These are phyloP conservation scores for Drosophila varians DNA, from an alignment of 1,140 invertebrate species.

Conservation along the genomic window DNA sequence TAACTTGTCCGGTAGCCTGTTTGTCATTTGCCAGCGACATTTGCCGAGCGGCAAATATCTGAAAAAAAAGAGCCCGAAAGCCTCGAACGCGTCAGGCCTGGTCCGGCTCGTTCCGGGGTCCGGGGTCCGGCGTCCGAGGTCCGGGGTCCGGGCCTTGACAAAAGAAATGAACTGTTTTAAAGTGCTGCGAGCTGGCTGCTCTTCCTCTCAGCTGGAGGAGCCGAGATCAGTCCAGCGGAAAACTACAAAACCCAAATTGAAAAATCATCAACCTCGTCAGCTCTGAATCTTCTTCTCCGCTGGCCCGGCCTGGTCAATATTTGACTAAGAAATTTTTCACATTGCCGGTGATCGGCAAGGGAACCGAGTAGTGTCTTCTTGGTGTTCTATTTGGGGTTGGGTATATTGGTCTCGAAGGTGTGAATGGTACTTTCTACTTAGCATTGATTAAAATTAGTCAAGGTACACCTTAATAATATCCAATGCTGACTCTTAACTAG, in stretches of 20 bases:
- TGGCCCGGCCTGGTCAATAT: constrained; percentile 68
- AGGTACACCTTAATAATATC: too few relatives aligned
- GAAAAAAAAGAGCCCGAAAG: constrained; percentile 25
- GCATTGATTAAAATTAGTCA: not conserved
- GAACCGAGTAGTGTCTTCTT: constrained; percentile 47
- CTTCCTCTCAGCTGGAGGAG: not conserved
- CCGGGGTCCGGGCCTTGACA: constrained; percentile 68
- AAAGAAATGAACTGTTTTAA: constrained; percentile 82
- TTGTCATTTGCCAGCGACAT: constrained; percentile 58
- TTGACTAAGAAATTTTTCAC: constrained; percentile 81
- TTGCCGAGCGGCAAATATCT: constrained; percentile 73
- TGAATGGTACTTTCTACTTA: not conserved
- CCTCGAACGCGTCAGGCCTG: constrained; percentile 33
- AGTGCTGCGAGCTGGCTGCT: constrained; percentile 54
- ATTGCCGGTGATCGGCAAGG: constrained; percentile 65
- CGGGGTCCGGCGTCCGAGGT: too few relatives aligned
- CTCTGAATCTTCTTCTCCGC: constrained; percentile 34
- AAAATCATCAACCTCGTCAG: constrained; percentile 80
- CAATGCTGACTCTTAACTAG: too few relatives aligned
- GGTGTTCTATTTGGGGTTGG: not conserved
- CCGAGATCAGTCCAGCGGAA: constrained; percentile 57
- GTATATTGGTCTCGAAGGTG: not conserved
- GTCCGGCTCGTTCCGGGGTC: too few relatives aligned
- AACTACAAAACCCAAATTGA: constrained; percentile 81
- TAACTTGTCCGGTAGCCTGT: constrained; percentile 61